phyloP scores from a whole-genome alignment of 2,113 vertebrate species.

The Anser brachyrhynchus region DNA sequence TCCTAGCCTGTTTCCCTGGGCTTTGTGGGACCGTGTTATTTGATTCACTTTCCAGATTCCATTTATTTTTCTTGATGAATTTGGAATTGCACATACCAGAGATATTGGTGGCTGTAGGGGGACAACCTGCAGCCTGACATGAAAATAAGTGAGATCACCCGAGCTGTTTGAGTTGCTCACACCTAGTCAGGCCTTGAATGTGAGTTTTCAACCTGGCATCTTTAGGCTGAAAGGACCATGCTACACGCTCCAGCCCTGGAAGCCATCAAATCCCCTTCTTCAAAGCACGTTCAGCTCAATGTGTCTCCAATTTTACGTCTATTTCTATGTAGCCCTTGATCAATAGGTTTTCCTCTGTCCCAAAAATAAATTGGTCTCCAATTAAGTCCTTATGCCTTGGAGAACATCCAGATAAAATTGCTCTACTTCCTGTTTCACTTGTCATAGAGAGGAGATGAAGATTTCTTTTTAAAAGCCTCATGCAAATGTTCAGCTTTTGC shows the following conservation, averaged over 20 bases:
- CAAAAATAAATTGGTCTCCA: background rate
- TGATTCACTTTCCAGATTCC: background rate
- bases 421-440: background rate
- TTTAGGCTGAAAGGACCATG: background rate
- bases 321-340: background rate
- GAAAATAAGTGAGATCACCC: accelerated
- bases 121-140: no score
- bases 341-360: background rate
- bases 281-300: background rate
- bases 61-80: background rate
- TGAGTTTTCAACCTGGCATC: background rate
- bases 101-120: background rate
- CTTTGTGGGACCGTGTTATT: background rate
- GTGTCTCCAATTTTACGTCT: background rate
- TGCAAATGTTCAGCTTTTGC: constrained; percentile 45
- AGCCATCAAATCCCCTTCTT: background rate
- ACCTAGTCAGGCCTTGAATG: accelerated
- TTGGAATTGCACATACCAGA: background rate
- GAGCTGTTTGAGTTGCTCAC: background rate
- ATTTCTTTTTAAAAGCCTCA: constrained; percentile 16
- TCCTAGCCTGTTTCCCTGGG: background rate
- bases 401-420: background rate
- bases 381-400: constrained; percentile 14
- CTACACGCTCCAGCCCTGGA: background rate
- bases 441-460: background rate